Base-by-base conservation (phyloP, 1,140 invertebrate species). In the Neotoxoptera formosana region DNA sequence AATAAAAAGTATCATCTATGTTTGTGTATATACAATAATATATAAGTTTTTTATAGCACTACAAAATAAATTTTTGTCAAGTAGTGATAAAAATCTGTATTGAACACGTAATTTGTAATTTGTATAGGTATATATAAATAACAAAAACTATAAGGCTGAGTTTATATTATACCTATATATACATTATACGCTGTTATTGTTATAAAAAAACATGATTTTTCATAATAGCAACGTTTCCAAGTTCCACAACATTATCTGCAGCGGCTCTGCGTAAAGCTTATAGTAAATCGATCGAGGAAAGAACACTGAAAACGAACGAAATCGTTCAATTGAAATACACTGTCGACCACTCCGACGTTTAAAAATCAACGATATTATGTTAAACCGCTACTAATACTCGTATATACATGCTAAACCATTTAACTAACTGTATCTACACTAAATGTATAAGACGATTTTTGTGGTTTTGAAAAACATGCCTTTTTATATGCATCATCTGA, bases 201-300 rank as follows among this genome's bases (percentile, higher is more conserved):
- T 47, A 47, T n/a, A 25, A 47, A 86, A 84, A 86, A 86, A 86
- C 83, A 86, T 25, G 36, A 84, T 45, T 41, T 84, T 84, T 83
- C 30, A 36, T 36, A 83, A n/a, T 67, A n/a, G 30, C 14, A 67
- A 4, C 11, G 30, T 67, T 60, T 67, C 4, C 9, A 67, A 67
- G 60, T 67, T 67, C 30, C 11, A 3, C 56, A 7, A 25, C 0
- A 11, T 67, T 30, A 67, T 67, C 60, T n/a, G 60, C 30, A 67
- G 60, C 30, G 11, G 60, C 9, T n/a, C 60, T 14, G 0, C 9
- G 76, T 81, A 81, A 81, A 81, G 76, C 36, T 81, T 20, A 34
- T 81, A 30, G 60, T 67, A 67, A 67, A 67, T 4, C 30, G 60
- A 67, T n/a, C 14, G 14, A 67, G 30, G 17, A 21, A 53, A 30